Conservation (phyloP, 2,113 vertebrate species). For the Calidris pugnax region DNA sequence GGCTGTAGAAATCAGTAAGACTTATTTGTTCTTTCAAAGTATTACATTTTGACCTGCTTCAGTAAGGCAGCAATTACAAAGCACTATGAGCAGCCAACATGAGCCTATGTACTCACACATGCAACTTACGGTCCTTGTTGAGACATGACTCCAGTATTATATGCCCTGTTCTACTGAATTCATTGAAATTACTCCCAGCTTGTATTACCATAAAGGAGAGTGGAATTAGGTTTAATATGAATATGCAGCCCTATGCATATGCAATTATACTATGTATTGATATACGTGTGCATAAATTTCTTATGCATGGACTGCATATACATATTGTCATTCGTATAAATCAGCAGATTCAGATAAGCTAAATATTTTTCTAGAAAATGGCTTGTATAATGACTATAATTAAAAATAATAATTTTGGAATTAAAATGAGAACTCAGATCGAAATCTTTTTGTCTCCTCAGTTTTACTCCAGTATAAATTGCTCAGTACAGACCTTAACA, state of each 20-base stretch:
- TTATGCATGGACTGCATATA: not conserved
- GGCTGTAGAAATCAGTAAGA: not conserved
- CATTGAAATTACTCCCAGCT: slow-evolving; percentile 9
- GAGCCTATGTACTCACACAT: not conserved
- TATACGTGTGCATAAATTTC: not conserved
- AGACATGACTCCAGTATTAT: not conserved
- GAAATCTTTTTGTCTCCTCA: not conserved
- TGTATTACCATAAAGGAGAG: slow-evolving; percentile 16
- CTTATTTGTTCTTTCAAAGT: not conserved
- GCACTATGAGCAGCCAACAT: not conserved
- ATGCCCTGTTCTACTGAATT: not conserved
- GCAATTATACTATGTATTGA: not conserved
- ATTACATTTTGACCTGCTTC: not conserved
- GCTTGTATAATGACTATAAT: not conserved
- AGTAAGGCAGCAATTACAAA: not conserved
- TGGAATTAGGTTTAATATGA: not conserved
- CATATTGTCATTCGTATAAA: not conserved
- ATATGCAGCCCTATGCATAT: not conserved
- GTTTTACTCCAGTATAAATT: not conserved
- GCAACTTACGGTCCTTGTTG: not conserved
- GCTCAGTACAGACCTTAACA: not conserved
- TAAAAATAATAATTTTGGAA: slow-evolving; percentile 1
- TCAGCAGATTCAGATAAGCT: slow-evolving; percentile 15
- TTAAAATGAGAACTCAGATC: not conserved
- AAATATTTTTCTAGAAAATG: not conserved